phyloP scores from a whole-genome alignment of 2,797 vertebrate genomes.

The Syngnathus rostellatus region DNA sequence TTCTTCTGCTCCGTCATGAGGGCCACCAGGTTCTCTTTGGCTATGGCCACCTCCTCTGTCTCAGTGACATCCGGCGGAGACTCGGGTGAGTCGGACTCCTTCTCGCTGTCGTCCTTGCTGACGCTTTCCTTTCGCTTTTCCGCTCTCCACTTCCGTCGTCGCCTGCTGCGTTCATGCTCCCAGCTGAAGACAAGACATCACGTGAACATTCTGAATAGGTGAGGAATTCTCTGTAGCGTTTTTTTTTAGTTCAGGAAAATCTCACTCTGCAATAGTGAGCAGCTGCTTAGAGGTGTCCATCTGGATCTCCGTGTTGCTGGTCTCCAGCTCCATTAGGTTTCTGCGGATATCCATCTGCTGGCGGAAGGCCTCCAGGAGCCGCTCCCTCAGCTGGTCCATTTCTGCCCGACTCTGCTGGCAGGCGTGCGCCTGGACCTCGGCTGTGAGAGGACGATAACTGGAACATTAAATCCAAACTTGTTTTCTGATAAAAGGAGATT shows the following conservation, averaged over 20 bases:
- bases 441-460: conserved; percentile 39
- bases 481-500: neutral
- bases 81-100: conserved; percentile 76
- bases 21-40: conserved; percentile 69
- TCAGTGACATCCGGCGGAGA: conserved; percentile 72
- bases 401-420: conserved; percentile 64
- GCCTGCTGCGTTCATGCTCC: conserved; percentile 75
- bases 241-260: neutral
- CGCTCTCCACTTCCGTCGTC: conserved; percentile 71
- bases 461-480: neutral
- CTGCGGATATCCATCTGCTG: conserved; percentile 82
- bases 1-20: conserved; percentile 78
- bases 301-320: conserved; percentile 76
- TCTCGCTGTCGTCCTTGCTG: conserved; percentile 76
- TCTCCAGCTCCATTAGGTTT: conserved; percentile 80
- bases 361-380: conserved; percentile 76
- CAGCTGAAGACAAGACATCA: conserved; percentile 61
- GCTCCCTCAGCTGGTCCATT: conserved; percentile 74
- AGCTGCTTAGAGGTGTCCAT: conserved; percentile 81
- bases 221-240: neutral
- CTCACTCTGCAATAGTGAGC: conserved; percentile 75
- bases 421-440: conserved; percentile 78
- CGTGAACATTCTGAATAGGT: neutral
- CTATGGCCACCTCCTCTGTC: conserved; percentile 70
- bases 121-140: conserved; percentile 74